A percentile compares a stretch with the other conserved stretches of the same genome.
These are phyloP conservation scores for Octomys mimax DNA, from an alignment of 2,797 vertebrate species.

Conservation along the genomic window DNA sequence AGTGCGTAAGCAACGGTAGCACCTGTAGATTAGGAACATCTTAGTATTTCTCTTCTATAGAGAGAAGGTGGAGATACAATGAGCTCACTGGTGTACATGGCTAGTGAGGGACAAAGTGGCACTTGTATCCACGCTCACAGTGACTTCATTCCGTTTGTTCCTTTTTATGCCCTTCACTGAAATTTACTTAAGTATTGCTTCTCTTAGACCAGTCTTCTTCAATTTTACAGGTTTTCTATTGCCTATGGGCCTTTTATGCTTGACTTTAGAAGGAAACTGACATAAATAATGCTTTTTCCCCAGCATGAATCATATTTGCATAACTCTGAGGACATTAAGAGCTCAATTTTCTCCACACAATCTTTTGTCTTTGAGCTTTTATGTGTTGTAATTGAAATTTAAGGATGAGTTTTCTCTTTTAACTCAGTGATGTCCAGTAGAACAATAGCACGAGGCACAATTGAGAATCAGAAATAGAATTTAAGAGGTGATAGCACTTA, in stretches of 20 bases:
- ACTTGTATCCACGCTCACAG: neutral
- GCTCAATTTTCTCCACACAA: conserved; percentile 43
- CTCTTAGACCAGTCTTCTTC: neutral
- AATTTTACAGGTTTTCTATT: neutral
- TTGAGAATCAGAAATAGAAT: neutral
- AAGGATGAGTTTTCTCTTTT: neutral
- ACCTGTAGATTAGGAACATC: neutral
- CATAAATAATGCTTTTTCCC: conserved; percentile 21
- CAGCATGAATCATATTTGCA: conserved; percentile 55
- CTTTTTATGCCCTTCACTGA: neutral
- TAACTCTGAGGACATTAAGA: conserved; percentile 52
- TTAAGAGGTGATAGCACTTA: neutral
- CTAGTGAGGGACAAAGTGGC: neutral
- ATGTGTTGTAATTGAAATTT: conserved; percentile 60
- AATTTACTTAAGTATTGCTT: neutral
- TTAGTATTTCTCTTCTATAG: neutral
- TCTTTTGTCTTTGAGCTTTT: conserved; percentile 65
- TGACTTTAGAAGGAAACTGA: conserved; percentile 42
- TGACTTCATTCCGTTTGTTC: neutral
- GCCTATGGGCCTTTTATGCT: neutral
- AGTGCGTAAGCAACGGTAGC: neutral
- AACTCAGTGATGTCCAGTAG: neutral
- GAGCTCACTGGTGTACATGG: no score
- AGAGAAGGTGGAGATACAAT: neutral
- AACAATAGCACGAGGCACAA: neutral